Evolutionary conservation across 92 coral and sea anemone species (phyloP).

Genomic region (Parazoanthus atlanticus): DNA sequence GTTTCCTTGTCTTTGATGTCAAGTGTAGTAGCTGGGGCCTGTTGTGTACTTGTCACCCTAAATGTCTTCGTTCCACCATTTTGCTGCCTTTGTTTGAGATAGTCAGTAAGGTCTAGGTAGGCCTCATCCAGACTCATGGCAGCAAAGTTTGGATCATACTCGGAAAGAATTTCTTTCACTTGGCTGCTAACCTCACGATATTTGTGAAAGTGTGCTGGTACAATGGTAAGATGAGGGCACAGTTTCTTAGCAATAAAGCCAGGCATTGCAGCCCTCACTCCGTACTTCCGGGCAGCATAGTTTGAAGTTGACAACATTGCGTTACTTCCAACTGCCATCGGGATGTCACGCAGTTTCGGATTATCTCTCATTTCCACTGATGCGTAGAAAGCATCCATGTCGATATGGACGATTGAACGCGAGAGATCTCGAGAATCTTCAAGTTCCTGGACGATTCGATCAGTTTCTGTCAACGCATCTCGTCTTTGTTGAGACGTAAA

Average conservation of each 20-base stretch:
- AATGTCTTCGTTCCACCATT: neutral
- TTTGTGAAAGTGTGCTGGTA: slow-evolving; percentile 81
- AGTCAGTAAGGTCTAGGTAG: slow-evolving; percentile 90
- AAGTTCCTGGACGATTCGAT: slow-evolving; percentile 75
- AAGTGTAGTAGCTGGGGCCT: neutral
- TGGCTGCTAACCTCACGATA: slow-evolving; percentile 80
- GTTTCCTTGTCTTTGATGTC: neutral
- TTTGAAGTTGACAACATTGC: slow-evolving; percentile 96
- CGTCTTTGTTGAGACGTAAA: slow-evolving; percentile 66
- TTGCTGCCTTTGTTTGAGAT: slow-evolving; percentile 64
- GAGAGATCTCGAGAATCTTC: slow-evolving; percentile 85
- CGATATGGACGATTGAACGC: slow-evolving; percentile 92
- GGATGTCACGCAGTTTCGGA: slow-evolving; percentile 84
- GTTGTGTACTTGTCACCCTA: neutral
- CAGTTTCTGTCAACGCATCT: slow-evolving; percentile 71
- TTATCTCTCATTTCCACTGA: slow-evolving; percentile 95
- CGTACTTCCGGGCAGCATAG: slow-evolving; percentile 90
- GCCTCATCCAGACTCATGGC: slow-evolving; percentile 97
- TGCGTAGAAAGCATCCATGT: slow-evolving; percentile 99
- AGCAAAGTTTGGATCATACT: slow-evolving; percentile 83
- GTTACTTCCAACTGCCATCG: slow-evolving; percentile 95
- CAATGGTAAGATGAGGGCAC: slow-evolving; percentile 87
- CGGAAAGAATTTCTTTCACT: slow-evolving; percentile 75
- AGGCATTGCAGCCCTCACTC: slow-evolving; percentile 99
- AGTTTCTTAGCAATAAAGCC: slow-evolving; percentile 98